phyloP scores from a whole-genome alignment of 2,113 vertebrate species.

The Cephalopholis sonnerati region DNA sequence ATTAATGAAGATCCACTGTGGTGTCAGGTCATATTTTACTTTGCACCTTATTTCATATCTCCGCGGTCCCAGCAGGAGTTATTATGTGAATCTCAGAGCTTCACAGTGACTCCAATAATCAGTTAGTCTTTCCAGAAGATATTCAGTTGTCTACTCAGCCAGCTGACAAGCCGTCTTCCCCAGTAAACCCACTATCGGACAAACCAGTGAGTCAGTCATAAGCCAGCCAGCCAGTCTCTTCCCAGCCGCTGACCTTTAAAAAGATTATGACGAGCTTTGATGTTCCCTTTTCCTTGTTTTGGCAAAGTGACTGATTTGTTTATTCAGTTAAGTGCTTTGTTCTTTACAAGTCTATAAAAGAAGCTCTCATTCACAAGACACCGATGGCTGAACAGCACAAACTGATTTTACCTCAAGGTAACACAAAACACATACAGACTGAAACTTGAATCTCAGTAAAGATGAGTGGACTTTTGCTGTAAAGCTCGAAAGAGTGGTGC shows the following conservation, averaged over 20 bases:
- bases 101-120: slow-evolving; percentile 2
- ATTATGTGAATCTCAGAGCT: background rate
- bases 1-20: slow-evolving; percentile 49
- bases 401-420: slow-evolving; percentile 24
- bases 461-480: slow-evolving; percentile 1
- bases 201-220: slow-evolving; percentile 36
- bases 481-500: background rate
- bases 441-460: slow-evolving; percentile 7
- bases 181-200: background rate
- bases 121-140: slow-evolving; percentile 12
- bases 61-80: background rate
- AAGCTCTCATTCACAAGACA: slow-evolving; percentile 24
- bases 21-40: slow-evolving; percentile 40
- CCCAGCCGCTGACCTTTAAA: slow-evolving; percentile 64
- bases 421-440: slow-evolving; percentile 11
- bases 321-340: slow-evolving; percentile 70
- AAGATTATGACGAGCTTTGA: slow-evolving; percentile 64
- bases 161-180: background rate
- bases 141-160: background rate
- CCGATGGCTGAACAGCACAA: slow-evolving; percentile 11
- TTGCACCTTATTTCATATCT: slow-evolving; percentile 11
- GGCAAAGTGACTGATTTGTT: slow-evolving; percentile 67
- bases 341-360: slow-evolving; percentile 74
- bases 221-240: slow-evolving; percentile 25
- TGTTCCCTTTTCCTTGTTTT: slow-evolving; percentile 65